Evolutionary conservation across 2,888 invertebrate species (phyloP), one percentile per base, ranked within the genome.

Genomic region (Habroteleia sp.): DNA sequence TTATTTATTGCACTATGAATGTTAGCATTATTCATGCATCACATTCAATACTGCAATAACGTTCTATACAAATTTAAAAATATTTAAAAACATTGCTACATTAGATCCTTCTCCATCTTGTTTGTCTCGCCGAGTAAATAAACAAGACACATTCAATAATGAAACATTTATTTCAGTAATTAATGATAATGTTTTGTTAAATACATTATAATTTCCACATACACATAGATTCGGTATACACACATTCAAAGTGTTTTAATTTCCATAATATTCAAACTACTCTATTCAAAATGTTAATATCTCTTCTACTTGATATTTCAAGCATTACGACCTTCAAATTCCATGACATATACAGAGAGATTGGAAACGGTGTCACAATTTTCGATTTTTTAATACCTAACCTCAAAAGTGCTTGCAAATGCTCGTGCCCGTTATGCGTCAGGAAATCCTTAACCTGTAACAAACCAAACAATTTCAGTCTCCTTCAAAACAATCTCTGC

Each of bases 151-250:
- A 10, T 54, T 58, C 37, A 56, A 27, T 52, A 66, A 48, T 58
- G 56, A 68, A 68, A 68, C 58, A 58, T 48, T 58, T 58, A 41
- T 58, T 58, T 58, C 50, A 42, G n/a, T 69, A 41, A 56, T 66
- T 29, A 68, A 46, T 44, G 14, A 29, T 44, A 48, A 33, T 58
- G 10, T 4, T 68, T 66, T 50, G 17, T 50, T 68, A 16, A 60
- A 52, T 52, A 60, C 69, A 60, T 50, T 50, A 69, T 50, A 50
- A 41, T 58, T 60, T 58, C 10, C 56, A 68, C 56, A 58, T 68
- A 68, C 50, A 69, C 58, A 60, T 60, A 60, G 33, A 60, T 69
- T 69, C 58, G 68, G 35, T 69, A 58, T 54, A 69, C 68, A 69
- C 48, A 69, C 68, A 69, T 69, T 50, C 48, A 60, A 69, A 50